phyloP scores from a whole-genome alignment of 2,797 vertebrate genomes.

The Knipowitschia caucasica region DNA sequence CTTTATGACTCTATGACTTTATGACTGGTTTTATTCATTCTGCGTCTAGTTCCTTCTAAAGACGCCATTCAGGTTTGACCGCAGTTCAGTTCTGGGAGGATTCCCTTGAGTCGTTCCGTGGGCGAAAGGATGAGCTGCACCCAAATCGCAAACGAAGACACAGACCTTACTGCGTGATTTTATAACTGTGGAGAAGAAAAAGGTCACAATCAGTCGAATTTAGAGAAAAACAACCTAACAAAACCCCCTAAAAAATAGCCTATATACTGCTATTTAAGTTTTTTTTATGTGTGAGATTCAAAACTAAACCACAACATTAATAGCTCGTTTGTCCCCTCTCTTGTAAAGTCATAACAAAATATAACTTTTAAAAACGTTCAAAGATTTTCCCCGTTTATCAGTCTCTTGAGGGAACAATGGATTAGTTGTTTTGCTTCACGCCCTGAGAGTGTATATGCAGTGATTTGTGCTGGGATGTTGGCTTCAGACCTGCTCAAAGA shows the following conservation, averaged over 20 bases:
- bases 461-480: constrained; percentile 32
- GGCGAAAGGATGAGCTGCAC: background rate
- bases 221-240: too few relatives aligned
- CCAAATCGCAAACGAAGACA: background rate
- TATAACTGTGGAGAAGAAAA: background rate
- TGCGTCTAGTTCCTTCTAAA: constrained; percentile 42
- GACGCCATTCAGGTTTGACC: constrained; percentile 52
- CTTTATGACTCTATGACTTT: too few relatives aligned
- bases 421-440: background rate
- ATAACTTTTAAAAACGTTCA: too few relatives aligned
- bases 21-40: too few relatives aligned
- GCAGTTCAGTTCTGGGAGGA: constrained; percentile 25
- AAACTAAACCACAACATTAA: too few relatives aligned
- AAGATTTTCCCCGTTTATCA: background rate
- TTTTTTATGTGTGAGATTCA: too few relatives aligned
- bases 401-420: background rate
- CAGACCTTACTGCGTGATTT: background rate
- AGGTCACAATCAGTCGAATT: too few relatives aligned
- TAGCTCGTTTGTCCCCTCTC: too few relatives aligned
- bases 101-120: constrained; percentile 16
- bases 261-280: too few relatives aligned
- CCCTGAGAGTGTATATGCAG: constrained; percentile 4
- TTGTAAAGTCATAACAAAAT: background rate
- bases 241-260: too few relatives aligned
- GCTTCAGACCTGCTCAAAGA: constrained; percentile 32